A percentile compares a stretch with the other conserved stretches of the same genome.
phyloP scores from a whole-genome alignment of 2,113 vertebrate species.

The Plecturocebus donacophilus region DNA sequence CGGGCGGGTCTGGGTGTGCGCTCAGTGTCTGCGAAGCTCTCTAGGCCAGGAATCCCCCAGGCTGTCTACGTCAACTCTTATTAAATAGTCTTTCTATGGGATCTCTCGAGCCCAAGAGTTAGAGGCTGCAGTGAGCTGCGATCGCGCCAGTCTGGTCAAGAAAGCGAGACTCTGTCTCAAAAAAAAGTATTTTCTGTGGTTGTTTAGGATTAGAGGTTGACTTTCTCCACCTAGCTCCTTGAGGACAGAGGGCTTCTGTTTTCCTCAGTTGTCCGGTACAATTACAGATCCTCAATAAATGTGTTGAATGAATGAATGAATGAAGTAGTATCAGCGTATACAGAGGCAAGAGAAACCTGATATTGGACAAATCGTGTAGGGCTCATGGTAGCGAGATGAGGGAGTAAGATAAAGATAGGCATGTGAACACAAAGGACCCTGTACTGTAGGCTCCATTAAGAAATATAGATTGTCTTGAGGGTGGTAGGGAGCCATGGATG shows the following conservation, averaged over 20 bases:
- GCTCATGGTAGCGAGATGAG: neutral
- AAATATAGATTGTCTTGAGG: neutral
- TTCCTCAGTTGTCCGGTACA: neutral
- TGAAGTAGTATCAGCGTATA: neutral
- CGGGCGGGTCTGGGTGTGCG: neutral
- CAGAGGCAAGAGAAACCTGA: neutral
- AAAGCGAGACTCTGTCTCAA: too few relatives aligned
- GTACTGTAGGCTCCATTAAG: neutral
- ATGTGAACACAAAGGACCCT: neutral
- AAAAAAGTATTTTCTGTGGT: accelerated
- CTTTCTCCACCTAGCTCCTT: accelerated
- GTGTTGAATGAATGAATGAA: neutral
- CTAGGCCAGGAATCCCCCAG: too few relatives aligned
- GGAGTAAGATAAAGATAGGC: neutral
- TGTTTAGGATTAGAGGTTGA: neutral
- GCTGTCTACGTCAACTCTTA: too few relatives aligned
- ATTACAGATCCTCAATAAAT: neutral
- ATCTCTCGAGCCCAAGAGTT: too few relatives aligned
- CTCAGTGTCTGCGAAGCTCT: neutral
- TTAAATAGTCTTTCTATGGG: too few relatives aligned
- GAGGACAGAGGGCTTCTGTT: neutral
- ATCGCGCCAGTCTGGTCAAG: too few relatives aligned
- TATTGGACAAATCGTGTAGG: neutral
- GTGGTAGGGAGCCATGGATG: neutral
- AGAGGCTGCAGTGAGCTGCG: too few relatives aligned